These are phyloP conservation scores for Myxocyprinus asiaticus DNA, from an alignment of 2,113 vertebrate species.

Conservation along the genomic window DNA sequence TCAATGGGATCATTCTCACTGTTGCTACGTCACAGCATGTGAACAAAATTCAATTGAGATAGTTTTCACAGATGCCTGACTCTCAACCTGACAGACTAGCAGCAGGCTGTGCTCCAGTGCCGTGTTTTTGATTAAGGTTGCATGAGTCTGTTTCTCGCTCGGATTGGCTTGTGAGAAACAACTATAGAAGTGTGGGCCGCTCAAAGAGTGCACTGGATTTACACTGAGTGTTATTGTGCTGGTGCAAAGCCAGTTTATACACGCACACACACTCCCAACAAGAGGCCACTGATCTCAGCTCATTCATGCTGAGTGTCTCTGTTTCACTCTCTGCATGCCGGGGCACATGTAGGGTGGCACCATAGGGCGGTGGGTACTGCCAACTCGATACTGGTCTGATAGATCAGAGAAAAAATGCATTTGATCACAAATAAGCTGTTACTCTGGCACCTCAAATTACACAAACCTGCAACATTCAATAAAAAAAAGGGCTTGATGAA, in stretches of 20 bases:
- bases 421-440: background rate
- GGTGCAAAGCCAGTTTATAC: background rate
- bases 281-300: conserved; percentile 13
- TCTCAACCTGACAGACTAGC: conserved; percentile 16
- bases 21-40: background rate
- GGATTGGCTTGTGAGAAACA: conserved; percentile 17
- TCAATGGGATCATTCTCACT: conserved; percentile 13
- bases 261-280: background rate
- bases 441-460: too few relatives aligned
- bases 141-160: conserved; percentile 10
- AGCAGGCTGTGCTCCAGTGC: conserved; percentile 14
- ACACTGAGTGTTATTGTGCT: conserved; percentile 20
- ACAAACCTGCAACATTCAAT: too few relatives aligned
- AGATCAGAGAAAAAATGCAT: background rate
- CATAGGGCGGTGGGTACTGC: background rate
- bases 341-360: too few relatives aligned
- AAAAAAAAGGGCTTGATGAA: too few relatives aligned
- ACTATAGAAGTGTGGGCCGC: background rate
- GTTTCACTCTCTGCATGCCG: background rate
- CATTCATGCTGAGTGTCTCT: background rate
- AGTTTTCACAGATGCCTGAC: conserved; percentile 4
- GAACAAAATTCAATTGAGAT: conserved; percentile 3
- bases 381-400: background rate
- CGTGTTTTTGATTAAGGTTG: conserved; percentile 30
- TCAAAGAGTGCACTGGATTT: background rate